Base-by-base conservation (phyloP, 2,888 invertebrate species). In the Antheraea assamensis region DNA sequence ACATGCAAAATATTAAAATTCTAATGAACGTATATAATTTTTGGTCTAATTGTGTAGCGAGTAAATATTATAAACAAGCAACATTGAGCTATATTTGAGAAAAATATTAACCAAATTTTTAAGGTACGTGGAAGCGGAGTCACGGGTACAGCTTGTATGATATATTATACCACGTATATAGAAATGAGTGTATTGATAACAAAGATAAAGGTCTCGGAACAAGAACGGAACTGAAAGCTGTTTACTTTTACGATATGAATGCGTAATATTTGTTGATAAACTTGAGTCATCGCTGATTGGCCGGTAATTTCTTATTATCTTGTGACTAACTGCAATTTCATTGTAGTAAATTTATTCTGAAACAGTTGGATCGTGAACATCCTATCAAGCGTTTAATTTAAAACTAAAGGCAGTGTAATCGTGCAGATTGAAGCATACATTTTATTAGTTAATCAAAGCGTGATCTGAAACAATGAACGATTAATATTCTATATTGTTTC, bases 291-390 rank as follows among this genome's bases (percentile, higher is more conserved):
- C 71, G 71, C 30, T 66, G 74, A 71, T 70, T 27, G 75, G 78
- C 78, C 77, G 74, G 73, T 75, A 73, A 73, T 74, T 76, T 76
- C 75, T 77, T 72, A 76, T 78, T 74, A 78, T 24, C 55, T 71
- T 55, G 73, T 78, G 79, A 80, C 75, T 76, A 78, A 77, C 35
- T 47, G 27, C 15, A 72, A 42, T 73, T 58, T 70, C 73, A 35
- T 35, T 35, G 68, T 68, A 35, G 31, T n/a, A n/a, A 68, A 31
- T 30, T 30, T 64, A 64, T 64, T 64, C 30, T 64, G 17, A 30
- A 64, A 64, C n/a, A 10, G 10, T 58, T 24, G 58, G 24, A n/a
- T 24, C 24, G 58, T 24, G 58, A 58, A 24, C 24, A 21, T 52
- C 24, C 58, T 58, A 58, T 24, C 24, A 58, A 58, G 15, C n/a